Base-by-base conservation (phyloP, 2,888 invertebrate species). In the Dryococelus australis region DNA sequence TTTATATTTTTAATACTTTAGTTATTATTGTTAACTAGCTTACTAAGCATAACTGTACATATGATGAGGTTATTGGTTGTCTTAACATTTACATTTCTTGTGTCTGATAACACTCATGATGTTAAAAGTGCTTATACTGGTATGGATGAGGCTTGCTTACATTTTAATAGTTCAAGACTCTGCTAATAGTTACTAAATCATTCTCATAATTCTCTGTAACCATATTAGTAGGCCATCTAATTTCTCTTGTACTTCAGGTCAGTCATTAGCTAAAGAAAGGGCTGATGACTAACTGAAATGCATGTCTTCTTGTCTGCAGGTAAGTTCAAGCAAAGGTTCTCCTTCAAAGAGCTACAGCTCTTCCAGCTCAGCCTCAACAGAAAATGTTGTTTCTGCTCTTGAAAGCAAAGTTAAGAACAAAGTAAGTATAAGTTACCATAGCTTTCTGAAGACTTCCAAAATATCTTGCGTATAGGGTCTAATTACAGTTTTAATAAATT, bases 321-420 rank as follows among this genome's bases (percentile, higher is more conserved):
- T 93, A 90, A 93, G 92, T 91, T 94, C 94, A 94, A 94, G 94
- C 89, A 94, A 94, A 92, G 94, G 93, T 87, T 95, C 95, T 35
- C 94, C 94, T 88, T 94, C 95, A 88, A 95, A 95, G 91, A 95
- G 94, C 91, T 94, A 94, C 90, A 94, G 93, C 91, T 94, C 95
- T 47, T 94, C 95, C 51, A 95, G 95, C 91, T 95, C 95, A 43
- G 94, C 95, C 79, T 95, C 95, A 10, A 94, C 94, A 89, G 95
- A 95, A 92, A 94, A 94, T 92, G 94, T 94, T 90, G 93, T 94
- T 89, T 94, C 94, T 84, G 94, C 94, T 90, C 92, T 94, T 89
- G 94, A 94, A 92, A 93, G 93, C 88, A 92, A 93, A 92, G 91
- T 92, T 91, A 90, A 91, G 90, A 90, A 91, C 91, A 91, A 92